Evolutionary conservation across 2,888 invertebrate genomes (phyloP), one percentile per base, ranked within the genome.

Genomic region (Gymnocheta viridis): DNA sequence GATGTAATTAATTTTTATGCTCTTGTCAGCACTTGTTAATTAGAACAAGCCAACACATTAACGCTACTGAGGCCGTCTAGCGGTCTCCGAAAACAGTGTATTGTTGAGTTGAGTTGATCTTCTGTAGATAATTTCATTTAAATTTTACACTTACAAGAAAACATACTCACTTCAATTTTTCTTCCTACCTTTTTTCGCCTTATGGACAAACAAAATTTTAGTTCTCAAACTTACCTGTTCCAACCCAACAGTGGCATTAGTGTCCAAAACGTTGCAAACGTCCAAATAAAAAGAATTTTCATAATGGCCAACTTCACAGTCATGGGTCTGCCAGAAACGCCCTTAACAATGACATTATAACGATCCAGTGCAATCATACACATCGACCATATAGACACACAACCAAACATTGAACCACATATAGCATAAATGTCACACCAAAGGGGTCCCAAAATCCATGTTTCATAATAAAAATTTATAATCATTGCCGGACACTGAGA

Each of bases 301-400:
- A 93, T 56, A 51, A 93, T 72, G 0, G 93, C 93, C 86, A 92
- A 91, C 80, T 91, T 92, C 51, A 93, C 92, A 3, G 94, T 93
- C 88, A 94, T 91, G 22, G 93, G 93, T 54, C 92, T 93, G 2
- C 93, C 94, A 0, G 93, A 89, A 86, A 94, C 92, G 86, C 97
- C 96, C 91, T 96, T 96, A 22, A 97, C 97, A 89, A 98, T 98
- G 73, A 98, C 97, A 90, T 96, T 96, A 93, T 97, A 98, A 85
- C 98, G 94, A 90, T 98, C 98, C 88, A 96, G 94, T 73, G 97
- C 96, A 88, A 98, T 97, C 94, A 96, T 95, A 1, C 96, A 95
- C 96, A 98, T 96, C 14, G 96, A 96, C 96, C 97, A 97, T 89
- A 98, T 98, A 82, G 97, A 97, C 86, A 94, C 94, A 89, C 96